phyloP scores from a whole-genome alignment of 2,888 invertebrate genomes.

The Leucozona laternaria region DNA sequence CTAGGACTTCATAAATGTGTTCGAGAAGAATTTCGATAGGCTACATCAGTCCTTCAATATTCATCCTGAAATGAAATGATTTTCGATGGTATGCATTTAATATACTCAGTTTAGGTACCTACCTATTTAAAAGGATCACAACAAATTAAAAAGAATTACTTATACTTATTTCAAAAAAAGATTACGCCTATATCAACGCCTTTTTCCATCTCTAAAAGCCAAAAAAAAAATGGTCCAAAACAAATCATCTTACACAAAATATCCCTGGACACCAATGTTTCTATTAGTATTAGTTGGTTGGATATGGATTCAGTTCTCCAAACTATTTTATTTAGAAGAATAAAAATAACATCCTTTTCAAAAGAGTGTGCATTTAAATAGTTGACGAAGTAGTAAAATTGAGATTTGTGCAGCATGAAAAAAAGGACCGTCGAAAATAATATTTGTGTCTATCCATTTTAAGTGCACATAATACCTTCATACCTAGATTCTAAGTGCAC shows the following conservation, averaged over 20 bases:
- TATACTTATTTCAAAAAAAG: not conserved
- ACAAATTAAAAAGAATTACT: not conserved
- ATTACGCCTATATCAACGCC: constrained; percentile 47
- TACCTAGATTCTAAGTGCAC: constrained; percentile 29
- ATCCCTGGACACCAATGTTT: not conserved
- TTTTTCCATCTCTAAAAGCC: constrained; percentile 21
- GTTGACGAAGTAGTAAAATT: constrained; percentile 29
- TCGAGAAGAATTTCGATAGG: not conserved
- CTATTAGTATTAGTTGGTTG: not conserved
- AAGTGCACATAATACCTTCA: not conserved
- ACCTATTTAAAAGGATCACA: not conserved
- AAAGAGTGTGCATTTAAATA: constrained; percentile 5
- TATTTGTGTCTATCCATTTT: not conserved
- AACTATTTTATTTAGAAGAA: constrained; percentile 5
- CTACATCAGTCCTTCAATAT: not conserved
- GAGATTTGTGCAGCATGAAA: constrained; percentile 4
- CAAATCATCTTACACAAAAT: not conserved
- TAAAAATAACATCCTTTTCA: constrained; percentile 51
- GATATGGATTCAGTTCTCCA: constrained; percentile 8
- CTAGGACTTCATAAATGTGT: not conserved
- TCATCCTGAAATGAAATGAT: not conserved
- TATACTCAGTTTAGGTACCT: no score
- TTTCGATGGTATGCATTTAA: not conserved
- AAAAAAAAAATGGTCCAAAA: constrained; percentile 34
- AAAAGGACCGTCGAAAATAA: not conserved